Percentiles rank a stretch among this genome's conserved stretches.
phyloP scores from a whole-genome alignment of 2,888 invertebrate species.

The Scaptomyza parva region DNA sequence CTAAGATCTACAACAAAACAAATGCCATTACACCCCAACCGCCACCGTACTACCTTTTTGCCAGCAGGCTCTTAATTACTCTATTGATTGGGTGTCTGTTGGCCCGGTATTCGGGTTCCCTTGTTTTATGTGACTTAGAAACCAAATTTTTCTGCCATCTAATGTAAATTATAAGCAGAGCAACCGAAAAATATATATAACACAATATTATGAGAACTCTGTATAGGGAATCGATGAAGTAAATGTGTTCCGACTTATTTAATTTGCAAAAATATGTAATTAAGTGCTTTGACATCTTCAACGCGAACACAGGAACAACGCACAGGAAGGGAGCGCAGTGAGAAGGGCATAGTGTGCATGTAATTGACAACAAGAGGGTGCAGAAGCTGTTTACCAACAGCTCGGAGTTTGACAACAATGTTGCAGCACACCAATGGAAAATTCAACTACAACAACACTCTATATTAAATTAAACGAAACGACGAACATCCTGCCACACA shows the following conservation, averaged over 20 bases:
- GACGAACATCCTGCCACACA: conserved; percentile 12
- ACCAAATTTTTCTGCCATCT: background rate
- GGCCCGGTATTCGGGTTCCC: too few species aligned
- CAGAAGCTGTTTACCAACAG: conserved; percentile 31
- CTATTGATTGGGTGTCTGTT: too few species aligned
- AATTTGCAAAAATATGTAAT: conserved; percentile 18
- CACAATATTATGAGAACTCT: background rate
- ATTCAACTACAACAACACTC: conserved; percentile 33
- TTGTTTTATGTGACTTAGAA: too few species aligned
- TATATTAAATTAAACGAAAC: conserved; percentile 56
- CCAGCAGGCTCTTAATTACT: too few species aligned
- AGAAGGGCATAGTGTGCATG: conserved; percentile 43
- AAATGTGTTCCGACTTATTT: conserved; percentile 7
- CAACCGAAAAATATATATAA: background rate
- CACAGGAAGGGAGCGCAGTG: conserved; percentile 1
- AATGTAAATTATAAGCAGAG: background rate
- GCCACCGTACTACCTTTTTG: too few species aligned
- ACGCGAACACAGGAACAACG: conserved; percentile 22
- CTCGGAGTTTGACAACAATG: conserved; percentile 62
- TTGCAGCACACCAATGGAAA: conserved; percentile 49
- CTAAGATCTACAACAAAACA: too few species aligned
- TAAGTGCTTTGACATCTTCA: conserved; percentile 17
- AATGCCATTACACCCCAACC: too few species aligned
- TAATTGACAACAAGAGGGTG: conserved; percentile 42
- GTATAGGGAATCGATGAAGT: background rate